Base-by-base conservation (phyloP, 2,888 invertebrate species). In the Leptinotarsa tumamoca region DNA sequence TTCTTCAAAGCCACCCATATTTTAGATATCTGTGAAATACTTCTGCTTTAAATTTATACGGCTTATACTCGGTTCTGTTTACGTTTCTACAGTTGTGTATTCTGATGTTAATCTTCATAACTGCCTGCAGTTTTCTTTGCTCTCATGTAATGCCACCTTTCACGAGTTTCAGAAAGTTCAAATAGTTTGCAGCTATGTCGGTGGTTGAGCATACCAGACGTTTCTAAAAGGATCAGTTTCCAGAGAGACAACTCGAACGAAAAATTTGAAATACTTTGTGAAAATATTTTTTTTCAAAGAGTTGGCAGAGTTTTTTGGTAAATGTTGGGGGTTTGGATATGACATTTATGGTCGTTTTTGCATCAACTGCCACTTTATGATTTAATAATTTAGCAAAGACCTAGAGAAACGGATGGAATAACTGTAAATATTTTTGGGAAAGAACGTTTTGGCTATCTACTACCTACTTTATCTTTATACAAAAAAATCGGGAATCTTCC, bases 1-100 rank as follows among this genome's bases (percentile, higher is more conserved):
- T 83, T 83, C 82, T 82, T 83, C 82, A 83, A 82, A 81, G 81
- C 82, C 76, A 71, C 73, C 75, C 78, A 74, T 80, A 75, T 79
- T 80, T 79, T 69, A 75, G 75, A 74, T 75, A 79, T 80, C 74
- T 74, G 68, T 54, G 69, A 75, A 75, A 78, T 67, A 78, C 72
- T 75, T 73, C 68, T 49, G 67, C 33, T 76, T 68, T 78, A 58
- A 71, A 71, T 67, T 74, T 71, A 71, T 74, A 74, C 61, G 63
- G 63, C 63, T 61, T 61, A 61, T 61, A 23, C 61, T 43, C 18
- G 27, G 13, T 10, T 43, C 7, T 63, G 63, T 63, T 63, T 63
- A 63, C 63, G 63, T 63, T 63, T 7, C 63, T n/a, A 17, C 63
- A 10, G 61, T 69, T 69, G 71, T 76, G 68, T 73, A 51, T 74